phyloP scores from a whole-genome alignment of 2,797 vertebrate species.

The Etheostoma perlongum region DNA sequence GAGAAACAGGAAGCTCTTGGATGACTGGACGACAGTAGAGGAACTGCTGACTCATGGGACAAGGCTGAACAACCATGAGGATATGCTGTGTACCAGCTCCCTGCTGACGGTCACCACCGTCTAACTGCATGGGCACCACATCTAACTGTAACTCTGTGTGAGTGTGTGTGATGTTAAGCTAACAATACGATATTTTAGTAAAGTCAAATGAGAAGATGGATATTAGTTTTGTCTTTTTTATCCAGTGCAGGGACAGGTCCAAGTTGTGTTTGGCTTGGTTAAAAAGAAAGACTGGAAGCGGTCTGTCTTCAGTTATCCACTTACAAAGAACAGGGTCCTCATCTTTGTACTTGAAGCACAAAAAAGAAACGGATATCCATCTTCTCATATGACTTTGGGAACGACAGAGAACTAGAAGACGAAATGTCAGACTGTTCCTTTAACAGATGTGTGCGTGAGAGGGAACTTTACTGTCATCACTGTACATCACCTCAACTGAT shows the following conservation, averaged over 20 bases:
- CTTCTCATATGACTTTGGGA: constrained; percentile 2
- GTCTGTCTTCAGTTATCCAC: background rate
- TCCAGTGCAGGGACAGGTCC: background rate
- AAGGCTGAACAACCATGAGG: constrained; percentile 76
- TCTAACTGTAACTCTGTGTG: constrained; percentile 50
- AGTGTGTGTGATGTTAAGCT: constrained; percentile 39
- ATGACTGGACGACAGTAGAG: constrained; percentile 87
- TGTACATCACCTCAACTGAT: constrained; percentile 69
- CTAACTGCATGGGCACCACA: constrained; percentile 67
- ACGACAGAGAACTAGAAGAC: constrained; percentile 17
- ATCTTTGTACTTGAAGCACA: background rate
- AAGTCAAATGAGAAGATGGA: constrained; percentile 12
- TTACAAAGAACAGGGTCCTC: background rate
- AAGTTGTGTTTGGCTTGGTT: background rate
- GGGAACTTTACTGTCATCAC: constrained; percentile 51
- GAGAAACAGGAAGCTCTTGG: constrained; percentile 85
- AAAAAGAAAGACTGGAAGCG: background rate
- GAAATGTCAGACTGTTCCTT: constrained; percentile 52
- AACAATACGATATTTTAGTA: constrained; percentile 34
- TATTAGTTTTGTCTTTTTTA: constrained; percentile 29
- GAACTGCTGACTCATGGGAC: constrained; percentile 86
- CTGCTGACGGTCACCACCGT: constrained; percentile 87
- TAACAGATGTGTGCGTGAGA: constrained; percentile 44
- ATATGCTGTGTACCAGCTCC: constrained; percentile 78
- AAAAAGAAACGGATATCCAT: constrained; percentile 26